phyloP scores from a whole-genome alignment of 2,113 vertebrate genomes.

The Sphyrna mokarran region DNA sequence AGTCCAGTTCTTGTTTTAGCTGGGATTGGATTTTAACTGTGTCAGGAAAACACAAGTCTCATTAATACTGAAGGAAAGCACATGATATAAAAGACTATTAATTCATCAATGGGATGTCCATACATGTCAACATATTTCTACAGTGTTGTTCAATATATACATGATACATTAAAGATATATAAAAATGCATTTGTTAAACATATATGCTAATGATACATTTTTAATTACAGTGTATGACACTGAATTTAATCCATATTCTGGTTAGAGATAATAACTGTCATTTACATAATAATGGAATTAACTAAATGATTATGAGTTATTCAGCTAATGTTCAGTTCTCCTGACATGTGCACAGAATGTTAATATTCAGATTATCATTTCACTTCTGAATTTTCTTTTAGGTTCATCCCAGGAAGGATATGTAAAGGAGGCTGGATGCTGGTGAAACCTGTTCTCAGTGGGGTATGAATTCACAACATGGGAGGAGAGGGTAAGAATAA shows the following conservation, averaged over 20 bases:
- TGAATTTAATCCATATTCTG: background rate
- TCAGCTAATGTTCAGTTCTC: background rate
- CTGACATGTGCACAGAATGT: background rate
- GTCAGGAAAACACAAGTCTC: background rate
- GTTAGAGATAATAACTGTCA: background rate
- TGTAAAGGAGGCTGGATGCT: too few species aligned
- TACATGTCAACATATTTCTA: background rate
- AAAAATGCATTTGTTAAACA: background rate
- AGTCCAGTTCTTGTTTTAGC: background rate
- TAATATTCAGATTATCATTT: slow-evolving; percentile 8
- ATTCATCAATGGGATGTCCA: background rate
- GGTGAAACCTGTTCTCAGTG: background rate
- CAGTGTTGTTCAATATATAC: background rate
- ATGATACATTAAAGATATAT: background rate
- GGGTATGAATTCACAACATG: background rate
- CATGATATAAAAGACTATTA: background rate
- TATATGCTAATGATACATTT: background rate
- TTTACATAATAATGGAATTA: background rate
- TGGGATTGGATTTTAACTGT: background rate
- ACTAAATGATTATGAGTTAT: background rate
- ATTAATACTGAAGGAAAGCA: background rate
- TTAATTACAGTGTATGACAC: background rate
- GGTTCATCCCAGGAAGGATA: background rate
- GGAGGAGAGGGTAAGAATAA: background rate
- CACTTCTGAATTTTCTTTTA: slow-evolving; percentile 3